Evolutionary conservation across 2,113 vertebrate genomes (phyloP).

Genomic region (Callocephalon fimbriatum): DNA sequence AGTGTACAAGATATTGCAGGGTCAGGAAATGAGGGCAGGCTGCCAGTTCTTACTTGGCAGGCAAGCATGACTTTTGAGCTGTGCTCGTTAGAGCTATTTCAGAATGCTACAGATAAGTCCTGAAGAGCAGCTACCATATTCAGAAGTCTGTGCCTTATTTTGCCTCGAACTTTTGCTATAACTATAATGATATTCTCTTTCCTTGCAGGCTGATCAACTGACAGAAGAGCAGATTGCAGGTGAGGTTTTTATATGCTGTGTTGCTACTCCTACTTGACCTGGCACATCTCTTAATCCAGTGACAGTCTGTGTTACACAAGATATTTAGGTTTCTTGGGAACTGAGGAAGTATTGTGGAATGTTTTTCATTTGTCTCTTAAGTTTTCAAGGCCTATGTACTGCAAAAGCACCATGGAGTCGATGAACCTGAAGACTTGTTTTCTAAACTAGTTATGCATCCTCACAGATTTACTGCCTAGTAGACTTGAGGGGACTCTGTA

Average conservation of each 20-base stretch:
- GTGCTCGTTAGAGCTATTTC: not conserved
- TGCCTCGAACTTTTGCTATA: not conserved
- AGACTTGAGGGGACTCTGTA: not conserved
- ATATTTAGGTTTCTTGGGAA: conserved; percentile 10
- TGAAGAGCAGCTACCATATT: not conserved
- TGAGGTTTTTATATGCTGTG: conserved; percentile 76
- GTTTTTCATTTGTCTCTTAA: not conserved
- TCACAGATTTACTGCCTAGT: not conserved
- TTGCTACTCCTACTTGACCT: conserved; percentile 11
- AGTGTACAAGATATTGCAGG: not conserved
- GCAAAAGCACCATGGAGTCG: not conserved
- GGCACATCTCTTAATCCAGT: conserved; percentile 21
- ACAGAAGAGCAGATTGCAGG: conserved; percentile 99
- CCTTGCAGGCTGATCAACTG: conserved; percentile 95
- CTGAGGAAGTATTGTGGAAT: not conserved
- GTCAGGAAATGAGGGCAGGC: not conserved
- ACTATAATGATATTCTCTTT: conserved; percentile 22
- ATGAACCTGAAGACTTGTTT: not conserved
- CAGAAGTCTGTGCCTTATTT: not conserved
- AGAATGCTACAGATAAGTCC: not conserved
- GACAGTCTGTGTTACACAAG: conserved; percentile 29
- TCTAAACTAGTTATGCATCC: not conserved
- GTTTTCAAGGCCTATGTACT: not conserved
- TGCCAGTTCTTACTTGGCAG: not conserved
- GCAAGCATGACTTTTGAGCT: not conserved